A percentile compares a stretch with the other conserved stretches of the same genome.
phyloP scores from a whole-genome alignment of 53 echinoderm and acorn worm genomes.

The Antedon mediterranea region DNA sequence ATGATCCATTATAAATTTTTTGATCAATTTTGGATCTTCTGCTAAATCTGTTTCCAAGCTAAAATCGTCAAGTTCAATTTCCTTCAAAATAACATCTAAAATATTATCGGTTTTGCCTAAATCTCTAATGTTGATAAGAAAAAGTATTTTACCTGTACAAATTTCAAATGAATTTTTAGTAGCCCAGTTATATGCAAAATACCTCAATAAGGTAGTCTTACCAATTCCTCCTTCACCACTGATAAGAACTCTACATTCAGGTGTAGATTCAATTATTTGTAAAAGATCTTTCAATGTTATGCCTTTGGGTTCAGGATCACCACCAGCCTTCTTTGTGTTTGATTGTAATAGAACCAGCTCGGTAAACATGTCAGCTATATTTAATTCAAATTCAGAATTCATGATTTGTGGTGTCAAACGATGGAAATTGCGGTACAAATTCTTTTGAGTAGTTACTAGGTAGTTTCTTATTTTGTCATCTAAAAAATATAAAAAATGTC shows the following conservation, averaged over 20 bases:
- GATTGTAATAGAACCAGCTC: background rate
- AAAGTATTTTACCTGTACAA: background rate
- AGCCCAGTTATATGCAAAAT: background rate
- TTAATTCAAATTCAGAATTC: background rate
- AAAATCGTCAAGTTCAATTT: background rate
- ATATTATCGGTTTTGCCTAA: background rate
- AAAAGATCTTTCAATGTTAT: background rate
- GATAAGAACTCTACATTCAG: background rate
- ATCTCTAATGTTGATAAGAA: background rate
- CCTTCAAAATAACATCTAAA: background rate
- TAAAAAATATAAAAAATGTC: background rate
- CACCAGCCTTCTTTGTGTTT: background rate
- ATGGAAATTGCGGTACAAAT: background rate
- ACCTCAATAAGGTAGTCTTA: background rate
- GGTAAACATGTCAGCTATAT: background rate
- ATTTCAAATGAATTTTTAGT: background rate
- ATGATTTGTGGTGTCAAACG: background rate
- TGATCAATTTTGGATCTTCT: background rate
- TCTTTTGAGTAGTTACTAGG: background rate
- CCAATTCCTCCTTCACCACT: background rate
- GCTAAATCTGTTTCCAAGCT: background rate
- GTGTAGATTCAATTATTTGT: background rate
- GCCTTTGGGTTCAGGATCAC: background rate
- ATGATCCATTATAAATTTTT: background rate
- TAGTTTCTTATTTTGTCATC: background rate